A percentile compares a stretch with the other conserved stretches of the same genome.
phyloP scores from a whole-genome alignment of 2,797 vertebrate species.

The Peromyscus eremicus region DNA sequence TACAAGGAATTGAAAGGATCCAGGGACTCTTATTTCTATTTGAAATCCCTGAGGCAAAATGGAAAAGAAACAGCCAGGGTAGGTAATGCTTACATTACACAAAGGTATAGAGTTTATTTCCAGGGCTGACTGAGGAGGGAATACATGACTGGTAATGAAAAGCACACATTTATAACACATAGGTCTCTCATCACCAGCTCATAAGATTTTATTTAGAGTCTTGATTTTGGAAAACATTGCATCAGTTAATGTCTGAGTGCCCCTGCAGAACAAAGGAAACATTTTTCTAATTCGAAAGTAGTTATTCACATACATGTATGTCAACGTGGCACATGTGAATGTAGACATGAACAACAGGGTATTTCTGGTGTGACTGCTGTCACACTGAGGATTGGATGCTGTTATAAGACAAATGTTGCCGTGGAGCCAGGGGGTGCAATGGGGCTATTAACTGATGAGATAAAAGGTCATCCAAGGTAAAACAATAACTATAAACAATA shows the following conservation, averaged over 20 bases:
- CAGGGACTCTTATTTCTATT: conserved; percentile 50
- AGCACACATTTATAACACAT: not conserved
- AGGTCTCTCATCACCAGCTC: not conserved
- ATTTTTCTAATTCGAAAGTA: conserved; percentile 1
- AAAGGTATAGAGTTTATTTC: not conserved
- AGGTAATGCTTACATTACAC: not conserved
- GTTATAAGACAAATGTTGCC: not conserved
- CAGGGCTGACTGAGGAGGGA: not conserved
- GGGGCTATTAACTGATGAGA: not conserved
- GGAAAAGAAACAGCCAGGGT: not conserved
- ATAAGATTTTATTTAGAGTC: not conserved
- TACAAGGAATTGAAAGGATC: conserved; percentile 69
- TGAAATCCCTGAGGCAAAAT: conserved; percentile 56
- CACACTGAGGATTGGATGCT: not conserved
- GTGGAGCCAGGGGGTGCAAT: not conserved
- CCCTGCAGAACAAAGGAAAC: not conserved
- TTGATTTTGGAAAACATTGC: not conserved
- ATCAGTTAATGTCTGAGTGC: not conserved
- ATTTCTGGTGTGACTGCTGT: not conserved
- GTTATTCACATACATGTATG: not conserved
- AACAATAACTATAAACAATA: not conserved
- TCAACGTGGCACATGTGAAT: not conserved
- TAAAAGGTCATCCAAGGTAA: not conserved
- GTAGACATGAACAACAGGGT: not conserved
- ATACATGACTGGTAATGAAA: not conserved